These are phyloP conservation scores for Baryphthengus martii DNA, from an alignment of 2,113 vertebrate species.

Conservation along the genomic window DNA sequence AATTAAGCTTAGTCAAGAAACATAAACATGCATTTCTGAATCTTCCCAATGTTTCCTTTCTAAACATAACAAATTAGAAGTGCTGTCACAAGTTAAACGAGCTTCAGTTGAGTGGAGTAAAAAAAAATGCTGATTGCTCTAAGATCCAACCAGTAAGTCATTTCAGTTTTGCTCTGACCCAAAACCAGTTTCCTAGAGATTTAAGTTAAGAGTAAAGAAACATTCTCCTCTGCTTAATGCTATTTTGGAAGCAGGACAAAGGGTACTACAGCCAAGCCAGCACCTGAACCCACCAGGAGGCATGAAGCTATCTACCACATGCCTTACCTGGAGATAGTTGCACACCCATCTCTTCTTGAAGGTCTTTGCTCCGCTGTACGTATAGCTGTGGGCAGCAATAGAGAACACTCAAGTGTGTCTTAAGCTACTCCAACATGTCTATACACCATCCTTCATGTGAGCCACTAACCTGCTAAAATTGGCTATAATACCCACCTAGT, in stretches of 20 bases:
- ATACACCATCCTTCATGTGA: not conserved
- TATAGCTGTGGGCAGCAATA: not conserved
- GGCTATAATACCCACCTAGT: not conserved
- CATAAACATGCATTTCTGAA: conserved; percentile 18
- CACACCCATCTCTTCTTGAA: not conserved
- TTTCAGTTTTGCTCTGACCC: conserved; percentile 4
- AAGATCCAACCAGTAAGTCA: not conserved
- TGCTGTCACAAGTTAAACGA: not conserved
- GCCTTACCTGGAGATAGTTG: not conserved
- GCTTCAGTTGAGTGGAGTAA: not conserved
- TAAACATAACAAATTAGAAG: not conserved
- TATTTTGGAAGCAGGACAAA: not conserved
- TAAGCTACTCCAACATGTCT: not conserved
- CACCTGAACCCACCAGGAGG: not conserved
- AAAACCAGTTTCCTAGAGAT: not conserved
- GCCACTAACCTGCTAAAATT: not conserved
- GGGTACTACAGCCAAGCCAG: not conserved
- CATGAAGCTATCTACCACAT: not conserved
- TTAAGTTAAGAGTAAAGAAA: conserved; percentile 4
- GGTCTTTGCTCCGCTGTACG: not conserved
- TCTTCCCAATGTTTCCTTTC: not conserved
- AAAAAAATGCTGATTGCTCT: not conserved
- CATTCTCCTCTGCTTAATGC: not conserved
- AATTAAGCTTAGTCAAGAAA: not conserved
- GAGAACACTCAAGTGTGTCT: not conserved